Conservation (phyloP, 2,797 vertebrate genomes). For the Gymnopithys bicolor region DNA sequence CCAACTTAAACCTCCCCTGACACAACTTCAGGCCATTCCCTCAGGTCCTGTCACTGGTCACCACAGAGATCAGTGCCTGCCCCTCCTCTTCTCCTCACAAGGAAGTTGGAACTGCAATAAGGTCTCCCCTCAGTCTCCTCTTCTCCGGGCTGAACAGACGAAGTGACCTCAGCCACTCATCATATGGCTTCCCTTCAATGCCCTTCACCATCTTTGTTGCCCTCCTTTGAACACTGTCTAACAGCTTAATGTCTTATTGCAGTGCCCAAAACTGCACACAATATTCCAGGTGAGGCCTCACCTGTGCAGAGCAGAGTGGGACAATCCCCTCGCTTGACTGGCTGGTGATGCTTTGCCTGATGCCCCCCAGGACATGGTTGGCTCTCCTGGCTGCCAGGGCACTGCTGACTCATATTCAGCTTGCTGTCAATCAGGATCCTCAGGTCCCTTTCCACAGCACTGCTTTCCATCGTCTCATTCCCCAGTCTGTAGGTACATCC, state of each 20-base stretch:
- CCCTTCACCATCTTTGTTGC: not conserved
- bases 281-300: not conserved
- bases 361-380: not conserved
- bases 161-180: not conserved
- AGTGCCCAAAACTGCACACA: not conserved
- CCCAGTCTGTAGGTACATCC: not conserved
- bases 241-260: not conserved
- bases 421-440: not conserved
- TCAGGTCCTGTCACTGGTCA: too few species aligned
- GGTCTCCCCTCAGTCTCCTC: not conserved
- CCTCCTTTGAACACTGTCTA: not conserved
- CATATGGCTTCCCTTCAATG: not conserved
- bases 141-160: not conserved
- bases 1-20: too few species aligned
- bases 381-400: not conserved
- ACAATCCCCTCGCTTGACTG: not conserved
- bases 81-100: too few species aligned
- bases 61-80: too few species aligned
- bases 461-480: not conserved
- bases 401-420: not conserved
- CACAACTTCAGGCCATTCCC: too few species aligned
- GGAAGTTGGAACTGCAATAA: not conserved
- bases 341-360: not conserved
- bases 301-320: not conserved
- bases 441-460: not conserved